Evolutionary conservation across 2,888 invertebrate species (phyloP), one percentile per base, ranked within the genome.

Genomic region (Chesias legatella): DNA sequence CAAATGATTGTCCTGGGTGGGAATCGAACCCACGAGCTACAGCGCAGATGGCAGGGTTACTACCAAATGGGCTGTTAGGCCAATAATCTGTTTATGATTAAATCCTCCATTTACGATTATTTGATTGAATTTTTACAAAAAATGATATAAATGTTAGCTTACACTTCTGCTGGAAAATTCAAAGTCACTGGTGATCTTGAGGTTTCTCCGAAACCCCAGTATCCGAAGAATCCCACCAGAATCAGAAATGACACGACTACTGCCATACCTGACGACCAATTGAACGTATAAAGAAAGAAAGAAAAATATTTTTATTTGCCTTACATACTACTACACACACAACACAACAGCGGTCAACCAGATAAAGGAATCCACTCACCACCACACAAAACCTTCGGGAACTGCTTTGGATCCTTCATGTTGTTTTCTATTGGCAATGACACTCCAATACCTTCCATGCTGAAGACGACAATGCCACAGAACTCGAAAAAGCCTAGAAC

Each of bases 381-480:
- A 22, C 53, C 61, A 48, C 71, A 62, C 1, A 86, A 51, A 1
- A 85, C 72, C 11, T 61, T 51, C 0, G 77, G 72, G 13, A 82
- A 85, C 28, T 77, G 56, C 2, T 58, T 68, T 0, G 86, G 86
- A 7, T 82, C 63, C 23, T 68, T 77, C 86, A 86, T 85, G 26
- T 82, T 83, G 39, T 86, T 86, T 42, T 86, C 86, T 30, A 86
- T 85, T 0, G 86, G 84, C 13, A 86, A 42, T 0, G 82, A 79
- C 0, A 86, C 85, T 1, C 86, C 86, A 0, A 86, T 67, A 0
- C 86, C 85, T 65, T 91, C 91, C 79, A 91, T 83, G 33, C 90
- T 90, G 55, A 91, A 91, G 7, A 91, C 84, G 1, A 88, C 90
- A 0, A 90, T 90, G 7, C 91, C 91, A 44, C 90, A 90, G 61